phyloP scores from a whole-genome alignment of 2,113 vertebrate genomes.

The Dasyprocta punctata region DNA sequence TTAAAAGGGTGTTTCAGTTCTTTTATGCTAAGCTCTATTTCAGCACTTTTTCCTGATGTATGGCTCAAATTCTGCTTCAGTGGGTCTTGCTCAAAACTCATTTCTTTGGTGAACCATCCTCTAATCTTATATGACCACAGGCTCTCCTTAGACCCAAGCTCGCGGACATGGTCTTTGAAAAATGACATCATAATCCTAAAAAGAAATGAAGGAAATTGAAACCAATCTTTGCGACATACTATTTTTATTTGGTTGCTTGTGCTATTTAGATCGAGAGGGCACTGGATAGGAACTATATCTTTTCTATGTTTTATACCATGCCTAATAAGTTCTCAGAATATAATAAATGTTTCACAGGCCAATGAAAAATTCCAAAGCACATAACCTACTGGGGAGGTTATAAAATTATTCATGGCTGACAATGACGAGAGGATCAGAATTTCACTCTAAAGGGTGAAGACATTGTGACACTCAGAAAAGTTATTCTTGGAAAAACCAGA shows the following conservation, averaged over 20 bases:
- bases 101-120: constrained; percentile 81
- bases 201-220: constrained; percentile 83
- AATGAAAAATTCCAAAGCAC: constrained; percentile 75
- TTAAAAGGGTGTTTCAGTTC: constrained; percentile 50
- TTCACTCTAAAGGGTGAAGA: constrained; percentile 68
- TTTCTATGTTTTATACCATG: constrained; percentile 74
- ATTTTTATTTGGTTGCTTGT: constrained; percentile 81
- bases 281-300: constrained; percentile 69
- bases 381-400: constrained; percentile 71
- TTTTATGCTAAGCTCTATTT: constrained; percentile 73
- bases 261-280: constrained; percentile 76
- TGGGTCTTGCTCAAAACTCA: constrained; percentile 82
- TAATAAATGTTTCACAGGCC: constrained; percentile 81
- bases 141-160: constrained; percentile 76
- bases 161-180: constrained; percentile 79
- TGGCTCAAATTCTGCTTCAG: constrained; percentile 80
- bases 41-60: constrained; percentile 77
- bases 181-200: constrained; percentile 81
- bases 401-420: constrained; percentile 79
- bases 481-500: constrained; percentile 54
- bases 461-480: constrained; percentile 40
- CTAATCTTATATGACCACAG: constrained; percentile 82
- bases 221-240: constrained; percentile 76
- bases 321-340: constrained; percentile 77
- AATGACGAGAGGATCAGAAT: constrained; percentile 57